These are phyloP conservation scores for Mormyrus hasselquistii DNA, from an alignment of 2,797 vertebrate genomes.

Conservation along the genomic window DNA sequence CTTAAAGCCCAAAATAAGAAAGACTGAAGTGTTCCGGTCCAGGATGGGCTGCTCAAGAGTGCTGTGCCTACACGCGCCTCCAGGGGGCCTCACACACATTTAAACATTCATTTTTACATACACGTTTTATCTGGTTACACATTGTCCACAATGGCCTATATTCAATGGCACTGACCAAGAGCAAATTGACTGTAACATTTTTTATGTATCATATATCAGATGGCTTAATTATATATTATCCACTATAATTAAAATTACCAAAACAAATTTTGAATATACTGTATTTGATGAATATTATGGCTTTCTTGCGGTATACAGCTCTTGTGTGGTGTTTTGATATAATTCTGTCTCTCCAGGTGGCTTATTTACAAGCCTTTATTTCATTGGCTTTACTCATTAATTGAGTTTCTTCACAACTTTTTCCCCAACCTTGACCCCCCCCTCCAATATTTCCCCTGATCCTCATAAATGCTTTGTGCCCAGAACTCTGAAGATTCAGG, in stretches of 20 bases:
- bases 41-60: neutral
- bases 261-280: neutral
- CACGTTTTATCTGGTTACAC: neutral
- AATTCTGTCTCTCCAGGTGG: neutral
- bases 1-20: neutral
- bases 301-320: neutral
- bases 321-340: neutral
- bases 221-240: neutral
- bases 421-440: neutral
- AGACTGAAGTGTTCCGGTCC: neutral
- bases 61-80: neutral
- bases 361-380: neutral
- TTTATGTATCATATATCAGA: neutral
- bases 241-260: neutral
- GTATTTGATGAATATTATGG: neutral
- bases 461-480: neutral
- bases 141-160: neutral
- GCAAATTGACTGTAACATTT: neutral
- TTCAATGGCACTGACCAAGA: neutral
- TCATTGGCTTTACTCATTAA: neutral
- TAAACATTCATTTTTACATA: neutral
- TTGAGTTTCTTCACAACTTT: neutral
- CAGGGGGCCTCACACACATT: constrained; percentile 1
- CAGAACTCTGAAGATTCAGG: neutral
- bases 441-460: neutral